A percentile compares a stretch with the other conserved stretches of the same genome.
These are phyloP conservation scores for Sternarchorhynchus goeldii DNA, from an alignment of 2,797 vertebrate species.

Conservation along the genomic window DNA sequence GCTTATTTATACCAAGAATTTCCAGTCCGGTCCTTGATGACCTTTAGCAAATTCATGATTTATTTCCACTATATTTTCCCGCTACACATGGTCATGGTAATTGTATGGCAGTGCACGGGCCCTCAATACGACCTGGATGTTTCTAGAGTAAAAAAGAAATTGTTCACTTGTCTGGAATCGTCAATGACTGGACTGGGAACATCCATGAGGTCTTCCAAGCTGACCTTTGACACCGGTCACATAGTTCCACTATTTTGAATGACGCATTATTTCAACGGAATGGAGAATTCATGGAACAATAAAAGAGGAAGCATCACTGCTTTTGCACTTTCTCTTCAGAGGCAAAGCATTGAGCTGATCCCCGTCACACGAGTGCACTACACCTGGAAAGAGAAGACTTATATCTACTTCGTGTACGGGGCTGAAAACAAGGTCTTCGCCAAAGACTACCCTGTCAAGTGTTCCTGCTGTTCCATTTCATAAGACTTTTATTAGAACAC, in stretches of 20 bases:
- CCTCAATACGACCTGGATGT: too few species aligned
- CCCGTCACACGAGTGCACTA: slow-evolving; percentile 66
- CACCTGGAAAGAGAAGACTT: slow-evolving; percentile 60
- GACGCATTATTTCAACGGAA: neutral
- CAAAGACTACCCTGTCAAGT: slow-evolving; percentile 63
- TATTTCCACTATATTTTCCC: too few species aligned
- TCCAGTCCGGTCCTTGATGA: too few species aligned
- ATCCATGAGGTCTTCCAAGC: too few species aligned
- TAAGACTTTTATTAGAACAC: slow-evolving; percentile 10
- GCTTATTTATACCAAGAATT: too few species aligned
- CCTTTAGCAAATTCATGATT: too few species aligned
- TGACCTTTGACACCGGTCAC: too few species aligned
- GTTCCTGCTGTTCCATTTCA: slow-evolving; percentile 56
- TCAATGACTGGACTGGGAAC: too few species aligned
- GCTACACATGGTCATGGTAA: too few species aligned
- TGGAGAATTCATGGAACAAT: neutral
- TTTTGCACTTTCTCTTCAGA: slow-evolving; percentile 49
- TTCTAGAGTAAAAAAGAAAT: too few species aligned
- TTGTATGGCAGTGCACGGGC: too few species aligned
- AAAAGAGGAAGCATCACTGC: neutral
- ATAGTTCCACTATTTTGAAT: neutral
- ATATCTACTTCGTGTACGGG: slow-evolving; percentile 66
- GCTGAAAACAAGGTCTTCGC: slow-evolving; percentile 62
- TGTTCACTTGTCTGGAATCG: too few species aligned
- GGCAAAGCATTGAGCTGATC: slow-evolving; percentile 65